phyloP scores from a whole-genome alignment of 92 coral and sea anemone species.

The Bergia sp. region DNA sequence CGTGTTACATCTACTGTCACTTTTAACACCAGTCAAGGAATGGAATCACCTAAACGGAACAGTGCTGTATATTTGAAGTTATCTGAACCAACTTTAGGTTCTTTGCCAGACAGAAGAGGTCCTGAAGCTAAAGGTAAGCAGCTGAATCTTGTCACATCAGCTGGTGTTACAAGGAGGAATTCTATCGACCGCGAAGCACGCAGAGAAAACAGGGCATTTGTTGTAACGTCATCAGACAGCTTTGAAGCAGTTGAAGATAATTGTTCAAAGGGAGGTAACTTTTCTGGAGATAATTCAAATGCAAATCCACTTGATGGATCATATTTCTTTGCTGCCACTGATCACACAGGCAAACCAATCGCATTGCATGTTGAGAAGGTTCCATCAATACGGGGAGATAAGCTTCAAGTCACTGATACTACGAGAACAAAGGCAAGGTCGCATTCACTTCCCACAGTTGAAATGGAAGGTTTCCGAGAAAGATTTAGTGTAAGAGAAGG shows the following conservation, averaged over 20 bases:
- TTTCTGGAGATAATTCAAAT: conserved; percentile 35
- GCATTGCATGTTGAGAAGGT: conserved; percentile 87
- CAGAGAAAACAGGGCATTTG: conserved; percentile 78
- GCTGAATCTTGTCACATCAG: conserved; percentile 18
- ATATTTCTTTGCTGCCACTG: conserved; percentile 88
- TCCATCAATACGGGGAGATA: conserved; percentile 62
- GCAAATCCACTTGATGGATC: conserved; percentile 64
- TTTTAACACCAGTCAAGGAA: conserved; percentile 58
- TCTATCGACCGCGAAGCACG: conserved; percentile 79
- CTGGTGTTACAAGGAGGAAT: conserved; percentile 65
- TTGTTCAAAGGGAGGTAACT: conserved; percentile 32
- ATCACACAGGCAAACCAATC: conserved; percentile 79
- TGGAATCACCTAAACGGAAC: conserved; percentile 31
- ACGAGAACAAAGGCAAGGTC: conserved; percentile 65
- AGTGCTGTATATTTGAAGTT: conserved; percentile 38
- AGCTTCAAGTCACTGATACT: conserved; percentile 69
- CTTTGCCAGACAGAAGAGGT: conserved; percentile 49
- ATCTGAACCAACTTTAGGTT: conserved; percentile 8
- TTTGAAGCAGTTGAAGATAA: conserved; percentile 64
- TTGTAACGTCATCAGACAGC: conserved; percentile 62
- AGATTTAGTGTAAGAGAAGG: conserved; percentile 27
- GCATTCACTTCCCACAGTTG: conserved; percentile 67
- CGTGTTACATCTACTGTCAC: conserved; percentile 73
- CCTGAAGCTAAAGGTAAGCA: conserved; percentile 20
- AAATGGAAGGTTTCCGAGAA: conserved; percentile 58